phyloP scores from a whole-genome alignment of 92 coral and sea anemone species.

The Siderastrea radians region DNA sequence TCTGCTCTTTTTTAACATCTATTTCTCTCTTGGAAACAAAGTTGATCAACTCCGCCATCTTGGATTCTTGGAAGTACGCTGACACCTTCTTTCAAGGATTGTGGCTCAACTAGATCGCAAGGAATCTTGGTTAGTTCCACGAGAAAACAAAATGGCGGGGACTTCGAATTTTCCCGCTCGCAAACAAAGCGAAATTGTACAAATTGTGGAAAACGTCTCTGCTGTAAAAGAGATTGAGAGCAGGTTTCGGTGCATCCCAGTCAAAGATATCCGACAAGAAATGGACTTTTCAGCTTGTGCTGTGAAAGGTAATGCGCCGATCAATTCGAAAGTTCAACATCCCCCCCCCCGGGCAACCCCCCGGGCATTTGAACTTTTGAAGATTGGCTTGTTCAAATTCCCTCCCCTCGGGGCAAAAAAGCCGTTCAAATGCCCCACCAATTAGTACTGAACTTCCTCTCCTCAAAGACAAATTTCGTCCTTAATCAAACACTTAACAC shows the following conservation, averaged over 20 bases:
- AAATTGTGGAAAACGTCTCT: constrained; percentile 16
- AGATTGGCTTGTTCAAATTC: no score
- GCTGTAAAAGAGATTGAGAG: constrained; percentile 14
- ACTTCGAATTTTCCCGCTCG: background rate
- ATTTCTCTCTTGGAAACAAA: constrained; percentile 93
- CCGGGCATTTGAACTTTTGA: no score
- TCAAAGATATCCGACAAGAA: constrained; percentile 14
- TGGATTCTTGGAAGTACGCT: constrained; percentile 63
- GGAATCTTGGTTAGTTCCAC: background rate
- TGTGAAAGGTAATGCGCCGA: constrained; percentile 43
- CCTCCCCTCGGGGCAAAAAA: no score
- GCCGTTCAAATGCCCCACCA: no score
- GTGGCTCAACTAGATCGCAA: constrained; percentile 21
- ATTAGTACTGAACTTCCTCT: no score
- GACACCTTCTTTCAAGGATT: background rate
- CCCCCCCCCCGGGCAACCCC: no score
- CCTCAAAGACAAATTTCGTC: no score
- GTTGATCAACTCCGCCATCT: constrained; percentile 98
- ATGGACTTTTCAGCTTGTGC: constrained; percentile 27
- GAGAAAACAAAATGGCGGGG: constrained; percentile 52
- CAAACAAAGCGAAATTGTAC: constrained; percentile 3
- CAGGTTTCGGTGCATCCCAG: background rate
- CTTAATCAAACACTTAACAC: no score
- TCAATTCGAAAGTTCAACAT: background rate
- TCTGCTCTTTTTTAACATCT: constrained; percentile 86